These are phyloP conservation scores for Patiria miniata DNA, from an alignment of 35 echinoderm and acorn worm species.

Conservation along the genomic window DNA sequence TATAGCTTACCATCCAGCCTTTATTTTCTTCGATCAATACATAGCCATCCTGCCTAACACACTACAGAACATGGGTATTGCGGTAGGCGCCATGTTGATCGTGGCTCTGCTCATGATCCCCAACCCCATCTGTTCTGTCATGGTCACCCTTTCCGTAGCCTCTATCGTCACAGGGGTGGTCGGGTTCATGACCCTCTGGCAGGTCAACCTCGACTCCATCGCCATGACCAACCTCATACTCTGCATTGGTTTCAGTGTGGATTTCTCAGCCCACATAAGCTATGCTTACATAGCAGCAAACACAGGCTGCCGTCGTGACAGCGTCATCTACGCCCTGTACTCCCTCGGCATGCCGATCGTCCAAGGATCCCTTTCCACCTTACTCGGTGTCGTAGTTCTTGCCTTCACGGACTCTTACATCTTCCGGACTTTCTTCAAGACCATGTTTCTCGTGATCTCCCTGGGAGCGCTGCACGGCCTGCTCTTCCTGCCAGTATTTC, in stretches of 20 bases:
- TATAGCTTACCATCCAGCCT: slow-evolving; percentile 52
- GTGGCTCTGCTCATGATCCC: slow-evolving; percentile 67
- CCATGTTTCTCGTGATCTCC: slow-evolving; percentile 45
- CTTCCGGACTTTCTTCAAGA: slow-evolving; percentile 66
- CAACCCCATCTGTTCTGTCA: slow-evolving; percentile 38
- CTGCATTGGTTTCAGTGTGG: slow-evolving; percentile 72
- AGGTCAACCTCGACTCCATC: slow-evolving; percentile 60
- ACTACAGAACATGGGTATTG: slow-evolving; percentile 55
- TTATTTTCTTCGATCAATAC: slow-evolving; percentile 78
- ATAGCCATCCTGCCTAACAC: slow-evolving; percentile 56
- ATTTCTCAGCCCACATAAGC: slow-evolving; percentile 72
- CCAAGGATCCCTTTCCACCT: slow-evolving; percentile 49
- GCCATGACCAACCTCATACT: slow-evolving; percentile 80
- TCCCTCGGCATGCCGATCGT: slow-evolving; percentile 63
- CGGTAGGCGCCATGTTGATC: slow-evolving; percentile 56
- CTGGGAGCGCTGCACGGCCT: slow-evolving; percentile 53
- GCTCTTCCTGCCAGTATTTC: slow-evolving; percentile 56
- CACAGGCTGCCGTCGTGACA: not conserved
- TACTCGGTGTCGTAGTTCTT: slow-evolving; percentile 41
- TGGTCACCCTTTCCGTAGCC: slow-evolving; percentile 45
- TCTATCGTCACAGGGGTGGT: slow-evolving; percentile 68
- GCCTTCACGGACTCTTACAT: slow-evolving; percentile 29
- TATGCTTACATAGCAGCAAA: slow-evolving; percentile 45
- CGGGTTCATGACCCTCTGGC: slow-evolving; percentile 71
- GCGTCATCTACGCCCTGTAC: slow-evolving; percentile 4